A percentile compares a stretch with the other conserved stretches of the same genome.
phyloP scores from a whole-genome alignment of 2,797 vertebrate species.

The Poeciliopsis paucimaculata region DNA sequence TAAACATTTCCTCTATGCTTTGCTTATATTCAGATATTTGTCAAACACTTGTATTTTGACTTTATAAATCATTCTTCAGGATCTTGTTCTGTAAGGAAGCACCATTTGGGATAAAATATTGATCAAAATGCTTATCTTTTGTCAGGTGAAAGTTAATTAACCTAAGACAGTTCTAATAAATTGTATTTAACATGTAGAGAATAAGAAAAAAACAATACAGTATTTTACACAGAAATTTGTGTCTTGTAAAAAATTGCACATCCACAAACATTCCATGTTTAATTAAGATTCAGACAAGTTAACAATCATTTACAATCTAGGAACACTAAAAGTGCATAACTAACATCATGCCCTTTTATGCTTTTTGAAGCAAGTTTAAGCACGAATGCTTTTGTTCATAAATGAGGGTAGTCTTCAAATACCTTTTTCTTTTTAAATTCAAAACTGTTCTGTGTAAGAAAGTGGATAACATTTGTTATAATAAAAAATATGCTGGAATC shows the following conservation, averaged over 20 bases:
- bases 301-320: neutral
- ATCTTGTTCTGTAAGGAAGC: neutral
- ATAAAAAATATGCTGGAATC: neutral
- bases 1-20: neutral
- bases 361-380: neutral
- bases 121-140: neutral
- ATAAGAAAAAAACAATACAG: neutral
- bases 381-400: neutral
- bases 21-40: neutral
- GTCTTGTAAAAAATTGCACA: neutral
- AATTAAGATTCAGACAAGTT: neutral
- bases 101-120: neutral
- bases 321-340: neutral
- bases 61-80: conserved; percentile 1
- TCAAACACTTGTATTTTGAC: conserved; percentile 17
- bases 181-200: neutral
- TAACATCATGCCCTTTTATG: neutral
- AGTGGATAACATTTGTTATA: neutral
- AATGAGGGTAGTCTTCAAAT: neutral
- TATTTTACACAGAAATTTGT: neutral
- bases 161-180: neutral
- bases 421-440: neutral
- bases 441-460: neutral
- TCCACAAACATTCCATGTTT: neutral
- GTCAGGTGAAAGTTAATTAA: neutral